phyloP scores from a whole-genome alignment of 2,888 invertebrate genomes.

The Schizaphis graminum region DNA sequence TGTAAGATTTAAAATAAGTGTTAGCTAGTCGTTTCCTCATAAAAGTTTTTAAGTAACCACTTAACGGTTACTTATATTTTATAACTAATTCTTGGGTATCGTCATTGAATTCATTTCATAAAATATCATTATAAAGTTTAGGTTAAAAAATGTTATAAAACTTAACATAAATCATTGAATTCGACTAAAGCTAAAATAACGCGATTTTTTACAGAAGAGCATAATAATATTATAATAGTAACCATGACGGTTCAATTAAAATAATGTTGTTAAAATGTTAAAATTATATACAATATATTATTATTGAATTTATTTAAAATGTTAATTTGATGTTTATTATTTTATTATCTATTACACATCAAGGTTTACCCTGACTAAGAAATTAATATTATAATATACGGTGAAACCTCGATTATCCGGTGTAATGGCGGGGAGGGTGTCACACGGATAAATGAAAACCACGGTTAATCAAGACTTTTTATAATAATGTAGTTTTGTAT shows the following conservation, averaged over 20 bases:
- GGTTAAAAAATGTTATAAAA: not conserved
- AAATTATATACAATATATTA: not conserved
- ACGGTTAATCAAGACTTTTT: too few species aligned
- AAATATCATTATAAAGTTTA: not conserved
- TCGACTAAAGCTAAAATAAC: not conserved
- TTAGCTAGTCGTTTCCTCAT: slow-evolving; percentile 1
- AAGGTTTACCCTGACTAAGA: not conserved
- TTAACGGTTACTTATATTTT: not conserved
- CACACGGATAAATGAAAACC: too few species aligned
- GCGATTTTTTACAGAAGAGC: not conserved
- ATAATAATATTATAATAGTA: not conserved
- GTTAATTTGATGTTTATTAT: not conserved
- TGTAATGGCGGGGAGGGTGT: too few species aligned
- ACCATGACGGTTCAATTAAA: not conserved
- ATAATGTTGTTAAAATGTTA: not conserved
- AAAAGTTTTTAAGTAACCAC: not conserved
- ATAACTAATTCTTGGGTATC: not conserved
- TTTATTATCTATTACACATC: not conserved
- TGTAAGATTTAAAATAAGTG: not conserved
- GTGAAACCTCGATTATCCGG: too few species aligned
- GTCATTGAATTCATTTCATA: not conserved
- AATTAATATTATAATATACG: not conserved
- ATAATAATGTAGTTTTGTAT: too few species aligned
- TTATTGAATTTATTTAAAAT: not conserved
- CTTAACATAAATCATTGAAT: not conserved